Evolutionary conservation across 2,797 vertebrate genomes (phyloP).

Genomic region (Erethizon dorsatum): DNA sequence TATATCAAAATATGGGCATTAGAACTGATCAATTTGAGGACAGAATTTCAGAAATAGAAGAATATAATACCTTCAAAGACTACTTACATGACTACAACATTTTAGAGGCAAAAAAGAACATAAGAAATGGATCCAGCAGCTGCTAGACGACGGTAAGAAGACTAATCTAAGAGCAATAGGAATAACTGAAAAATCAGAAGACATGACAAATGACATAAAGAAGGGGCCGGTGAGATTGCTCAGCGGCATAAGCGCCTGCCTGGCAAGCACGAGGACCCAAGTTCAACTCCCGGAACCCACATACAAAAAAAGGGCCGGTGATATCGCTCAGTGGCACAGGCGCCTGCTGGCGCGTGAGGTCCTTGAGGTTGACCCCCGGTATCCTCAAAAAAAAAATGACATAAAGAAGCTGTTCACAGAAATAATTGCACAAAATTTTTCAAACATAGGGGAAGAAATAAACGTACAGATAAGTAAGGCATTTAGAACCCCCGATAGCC

Average conservation of each 20-base stretch:
- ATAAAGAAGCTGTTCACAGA: neutral
- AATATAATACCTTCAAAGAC: neutral
- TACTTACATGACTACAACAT: neutral
- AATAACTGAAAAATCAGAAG: neutral
- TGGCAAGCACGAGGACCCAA: too few relatives aligned
- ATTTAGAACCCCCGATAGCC: neutral
- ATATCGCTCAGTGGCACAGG: too few relatives aligned
- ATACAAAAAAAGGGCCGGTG: too few relatives aligned
- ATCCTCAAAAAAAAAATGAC: neutral
- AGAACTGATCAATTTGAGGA: neutral
- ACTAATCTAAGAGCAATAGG: neutral
- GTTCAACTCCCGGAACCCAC: too few relatives aligned
- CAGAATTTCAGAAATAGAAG: neutral
- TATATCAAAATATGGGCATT: neutral
- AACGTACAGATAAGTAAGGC: neutral
- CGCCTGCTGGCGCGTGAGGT: too few relatives aligned
- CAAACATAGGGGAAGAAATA: neutral
- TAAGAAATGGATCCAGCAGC: neutral
- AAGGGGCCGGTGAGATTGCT: neutral
- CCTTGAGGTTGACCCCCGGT: too few relatives aligned
- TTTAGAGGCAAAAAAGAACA: neutral
- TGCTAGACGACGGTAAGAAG: neutral
- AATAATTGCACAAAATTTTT: neutral
- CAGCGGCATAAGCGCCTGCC: too few relatives aligned
- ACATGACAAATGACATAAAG: neutral